phyloP scores from a whole-genome alignment of 2,113 vertebrate species.

The Kryptolebias marmoratus region DNA sequence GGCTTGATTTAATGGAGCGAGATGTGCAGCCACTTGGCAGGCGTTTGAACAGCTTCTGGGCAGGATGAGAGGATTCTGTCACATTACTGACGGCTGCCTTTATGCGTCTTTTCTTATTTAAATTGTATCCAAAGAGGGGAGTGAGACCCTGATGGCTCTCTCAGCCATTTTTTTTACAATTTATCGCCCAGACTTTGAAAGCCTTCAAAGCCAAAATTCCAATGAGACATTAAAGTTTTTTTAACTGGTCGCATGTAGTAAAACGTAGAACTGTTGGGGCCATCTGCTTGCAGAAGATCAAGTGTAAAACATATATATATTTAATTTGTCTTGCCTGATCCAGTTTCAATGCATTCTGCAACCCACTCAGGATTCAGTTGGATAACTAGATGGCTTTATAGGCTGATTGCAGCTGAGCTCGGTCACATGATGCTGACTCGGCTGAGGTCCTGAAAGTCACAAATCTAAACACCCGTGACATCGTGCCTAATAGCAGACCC shows the following conservation, averaged over 20 bases:
- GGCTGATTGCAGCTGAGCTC: conserved; percentile 17
- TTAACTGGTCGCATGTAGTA: neutral
- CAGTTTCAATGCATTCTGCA: neutral
- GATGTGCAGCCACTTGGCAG: too few relatives aligned
- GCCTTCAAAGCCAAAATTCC: conserved; percentile 18
- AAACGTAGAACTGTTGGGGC: neutral
- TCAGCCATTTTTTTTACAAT: too few relatives aligned
- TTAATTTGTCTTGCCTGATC: neutral
- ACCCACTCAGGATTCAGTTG: neutral
- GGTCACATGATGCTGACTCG: conserved; percentile 29
- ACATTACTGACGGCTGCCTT: too few relatives aligned
- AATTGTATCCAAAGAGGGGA: too few relatives aligned
- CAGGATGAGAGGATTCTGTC: too few relatives aligned
- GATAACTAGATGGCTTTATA: neutral
- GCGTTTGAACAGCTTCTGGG: too few relatives aligned
- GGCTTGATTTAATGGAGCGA: too few relatives aligned
- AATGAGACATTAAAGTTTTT: conserved; percentile 20
- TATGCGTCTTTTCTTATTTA: too few relatives aligned
- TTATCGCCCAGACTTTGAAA: neutral
- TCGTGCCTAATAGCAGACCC: conserved; percentile 56
- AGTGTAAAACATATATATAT: neutral
- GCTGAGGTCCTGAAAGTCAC: conserved; percentile 24
- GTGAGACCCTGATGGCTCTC: too few relatives aligned
- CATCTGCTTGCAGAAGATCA: conserved; percentile 11
- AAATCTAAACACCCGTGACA: conserved; percentile 46